Percentiles rank a stretch among this genome's conserved stretches.
These are phyloP conservation scores for Neuroscelio doddi DNA, from an alignment of 2,888 invertebrate genomes.

Conservation along the genomic window DNA sequence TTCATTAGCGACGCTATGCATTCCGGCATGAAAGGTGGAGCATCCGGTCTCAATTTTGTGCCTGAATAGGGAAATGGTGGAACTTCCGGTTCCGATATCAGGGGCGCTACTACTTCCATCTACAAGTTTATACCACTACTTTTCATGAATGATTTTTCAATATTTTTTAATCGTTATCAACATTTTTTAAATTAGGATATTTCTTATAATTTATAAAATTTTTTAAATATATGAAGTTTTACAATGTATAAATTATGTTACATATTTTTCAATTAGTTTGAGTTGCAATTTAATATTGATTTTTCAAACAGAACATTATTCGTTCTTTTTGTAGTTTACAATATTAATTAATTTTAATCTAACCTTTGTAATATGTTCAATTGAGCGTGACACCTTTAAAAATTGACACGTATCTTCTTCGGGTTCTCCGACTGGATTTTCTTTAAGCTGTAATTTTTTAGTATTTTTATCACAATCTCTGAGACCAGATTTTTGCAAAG, in stretches of 20 bases:
- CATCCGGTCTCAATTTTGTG: slow-evolving; percentile 56
- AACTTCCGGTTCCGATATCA: slow-evolving; percentile 22
- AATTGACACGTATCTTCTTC: slow-evolving; percentile 30
- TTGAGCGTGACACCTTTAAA: slow-evolving; percentile 4
- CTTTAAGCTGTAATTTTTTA: slow-evolving; percentile 1
- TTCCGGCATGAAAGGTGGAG: slow-evolving; percentile 56
- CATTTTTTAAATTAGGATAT: neutral
- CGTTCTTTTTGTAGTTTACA: too few relatives aligned
- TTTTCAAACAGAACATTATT: too few relatives aligned
- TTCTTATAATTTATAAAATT: too few relatives aligned
- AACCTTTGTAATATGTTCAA: too few relatives aligned
- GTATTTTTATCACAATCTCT: slow-evolving; percentile 1
- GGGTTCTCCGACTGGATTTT: slow-evolving; percentile 29
- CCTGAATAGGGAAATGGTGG: slow-evolving; percentile 43
- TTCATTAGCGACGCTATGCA: slow-evolving; percentile 40
- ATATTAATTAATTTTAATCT: too few relatives aligned
- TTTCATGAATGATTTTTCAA: too few relatives aligned
- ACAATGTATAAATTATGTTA: too few relatives aligned
- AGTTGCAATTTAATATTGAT: too few relatives aligned
- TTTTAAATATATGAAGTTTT: too few relatives aligned
- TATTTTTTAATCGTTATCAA: slow-evolving; percentile 11
- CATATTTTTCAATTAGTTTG: too few relatives aligned
- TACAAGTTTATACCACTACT: too few relatives aligned
- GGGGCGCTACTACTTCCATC: slow-evolving; percentile 4
- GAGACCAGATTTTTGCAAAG: slow-evolving; percentile 17